Evolutionary conservation across 2,797 vertebrate genomes (phyloP).

Genomic region (Bradypodion pumilum): DNA sequence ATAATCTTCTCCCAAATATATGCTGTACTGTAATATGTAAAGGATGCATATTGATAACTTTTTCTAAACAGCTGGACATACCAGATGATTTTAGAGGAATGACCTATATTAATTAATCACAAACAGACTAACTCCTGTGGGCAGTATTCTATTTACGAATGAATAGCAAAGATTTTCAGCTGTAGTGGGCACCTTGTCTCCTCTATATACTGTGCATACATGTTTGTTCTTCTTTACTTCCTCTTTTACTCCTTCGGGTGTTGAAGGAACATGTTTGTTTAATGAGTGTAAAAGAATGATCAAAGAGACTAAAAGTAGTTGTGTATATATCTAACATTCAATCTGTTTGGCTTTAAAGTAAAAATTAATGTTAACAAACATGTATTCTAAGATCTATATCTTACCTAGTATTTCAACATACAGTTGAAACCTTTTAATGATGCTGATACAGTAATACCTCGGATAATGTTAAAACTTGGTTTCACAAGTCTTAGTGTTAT

Average conservation of each 20-base stretch:
- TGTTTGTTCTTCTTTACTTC: too few relatives aligned
- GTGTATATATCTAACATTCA: not conserved
- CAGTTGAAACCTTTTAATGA: not conserved
- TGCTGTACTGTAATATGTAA: not conserved
- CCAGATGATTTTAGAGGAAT: slow-evolving; percentile 10
- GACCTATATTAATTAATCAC: not conserved
- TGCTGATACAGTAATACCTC: too few relatives aligned
- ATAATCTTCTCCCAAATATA: not conserved
- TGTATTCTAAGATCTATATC: too few relatives aligned
- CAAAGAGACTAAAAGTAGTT: not conserved
- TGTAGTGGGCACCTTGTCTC: not conserved
- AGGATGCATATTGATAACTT: not conserved
- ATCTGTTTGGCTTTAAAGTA: not conserved
- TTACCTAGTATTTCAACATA: not conserved
- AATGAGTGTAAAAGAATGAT: not conserved
- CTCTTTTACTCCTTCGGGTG: too few relatives aligned
- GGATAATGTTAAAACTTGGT: too few relatives aligned
- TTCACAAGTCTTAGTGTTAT: too few relatives aligned
- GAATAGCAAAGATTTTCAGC: slow-evolving; percentile 15
- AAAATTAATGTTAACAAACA: not conserved
- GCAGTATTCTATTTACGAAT: not conserved
- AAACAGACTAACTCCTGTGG: not conserved
- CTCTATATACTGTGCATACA: not conserved
- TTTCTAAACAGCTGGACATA: slow-evolving; percentile 4
- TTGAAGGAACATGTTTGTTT: not conserved